Base-by-base conservation (phyloP, 1,140 invertebrate genomes). In the Oedothorax gibbosus region DNA sequence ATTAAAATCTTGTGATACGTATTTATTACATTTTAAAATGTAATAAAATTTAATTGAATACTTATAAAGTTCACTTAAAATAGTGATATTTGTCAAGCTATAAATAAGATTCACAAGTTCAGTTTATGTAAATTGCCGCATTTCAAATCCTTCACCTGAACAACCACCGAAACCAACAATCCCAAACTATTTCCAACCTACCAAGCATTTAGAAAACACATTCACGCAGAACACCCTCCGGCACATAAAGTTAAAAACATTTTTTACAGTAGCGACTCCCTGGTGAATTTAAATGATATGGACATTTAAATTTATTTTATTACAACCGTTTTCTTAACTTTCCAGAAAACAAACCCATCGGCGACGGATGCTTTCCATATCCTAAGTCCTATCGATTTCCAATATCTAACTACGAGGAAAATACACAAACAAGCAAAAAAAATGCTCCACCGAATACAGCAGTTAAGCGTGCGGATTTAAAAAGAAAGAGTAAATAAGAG, bases 291-390 rank as follows among this genome's bases (percentile, higher is more conserved):
- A 49, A 68, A 68, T 68, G 65, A 68, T 50, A 68, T 68, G 65
- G 65, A 68, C 65, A 68, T 68, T 68, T 68, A 21, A 68, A 68
- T 68, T 68, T 68, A 68, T 68, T 68, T 68, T 68, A 68, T 68
- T 68, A 68, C 65, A 68, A 68, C 65, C 65, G 65, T 68, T 68
- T 35, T 35, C 35, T 35, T 49, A 68, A 68, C 65, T 49, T 20
- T 20, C 65, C 65, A 35, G 65, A 14, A 68, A 68, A 68, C 65
- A 68, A 68, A 68, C 21, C n/a, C 11, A 21, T 21, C 65, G 65
- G 49, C 14, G 65, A 14, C 65, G 21, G 65, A 49, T 49, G 65
- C 65, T 68, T 68, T 68, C 49, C 21, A 49, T 68, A 68, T 68
- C 65, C 49, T 68, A 68, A 68, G 49, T 35, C 49, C 65, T 68